A percentile compares a stretch with the other conserved stretches of the same genome.
Conservation (phyloP, 2,888 invertebrate species). For the Eudemis profundana region DNA sequence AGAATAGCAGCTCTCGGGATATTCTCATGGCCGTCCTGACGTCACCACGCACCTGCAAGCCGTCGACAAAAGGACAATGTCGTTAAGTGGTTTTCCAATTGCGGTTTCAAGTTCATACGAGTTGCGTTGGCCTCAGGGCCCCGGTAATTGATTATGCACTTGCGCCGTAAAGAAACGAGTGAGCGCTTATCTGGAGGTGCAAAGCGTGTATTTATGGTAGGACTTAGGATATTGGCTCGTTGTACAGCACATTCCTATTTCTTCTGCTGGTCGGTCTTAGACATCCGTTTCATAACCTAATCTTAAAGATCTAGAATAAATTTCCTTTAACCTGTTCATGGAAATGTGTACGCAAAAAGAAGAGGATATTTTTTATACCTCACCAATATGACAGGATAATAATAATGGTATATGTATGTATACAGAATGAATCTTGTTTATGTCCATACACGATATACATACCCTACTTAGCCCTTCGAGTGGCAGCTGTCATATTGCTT, state of each 20-base stretch:
- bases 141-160: slow-evolving; percentile 43
- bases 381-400: no score
- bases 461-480: no score
- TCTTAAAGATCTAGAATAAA: neutral
- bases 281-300: neutral
- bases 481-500: no score
- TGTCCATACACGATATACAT: no score
- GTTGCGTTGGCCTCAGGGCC: slow-evolving; percentile 55
- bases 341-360: neutral
- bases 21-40: slow-evolving; percentile 77
- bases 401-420: no score
- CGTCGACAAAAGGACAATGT: slow-evolving; percentile 72
- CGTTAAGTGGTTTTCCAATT: slow-evolving; percentile 72
- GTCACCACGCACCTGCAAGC: slow-evolving; percentile 77
- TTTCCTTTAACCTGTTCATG: no score
- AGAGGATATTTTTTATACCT: no score
- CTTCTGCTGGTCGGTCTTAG: neutral
- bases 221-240: slow-evolving; percentile 23
- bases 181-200: slow-evolving; percentile 40
- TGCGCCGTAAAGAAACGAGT: slow-evolving; percentile 41
- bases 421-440: no score
- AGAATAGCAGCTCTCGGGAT: slow-evolving; percentile 76
- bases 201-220: slow-evolving; percentile 33
- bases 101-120: slow-evolving; percentile 74
- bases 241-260: slow-evolving; percentile 6